These are phyloP conservation scores for Cherax destructor DNA, from an alignment of 1,140 invertebrate species.

Conservation along the genomic window DNA sequence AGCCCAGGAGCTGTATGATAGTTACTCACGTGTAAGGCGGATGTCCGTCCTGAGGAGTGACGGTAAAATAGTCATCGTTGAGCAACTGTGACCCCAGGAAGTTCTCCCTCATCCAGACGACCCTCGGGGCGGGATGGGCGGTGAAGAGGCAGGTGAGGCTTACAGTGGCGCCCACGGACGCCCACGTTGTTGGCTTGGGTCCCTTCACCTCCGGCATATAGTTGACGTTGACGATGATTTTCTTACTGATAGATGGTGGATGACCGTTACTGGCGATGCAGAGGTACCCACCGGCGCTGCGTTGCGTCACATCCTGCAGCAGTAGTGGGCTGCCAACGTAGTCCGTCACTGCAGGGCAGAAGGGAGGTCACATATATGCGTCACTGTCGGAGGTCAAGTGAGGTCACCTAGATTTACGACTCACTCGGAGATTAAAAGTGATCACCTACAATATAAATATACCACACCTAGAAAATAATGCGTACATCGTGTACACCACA, in stretches of 20 bases:
- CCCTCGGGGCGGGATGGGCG: constrained; percentile 15
- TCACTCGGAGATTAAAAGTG: too few species aligned
- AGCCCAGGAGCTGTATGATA: too few species aligned
- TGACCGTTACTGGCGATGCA: constrained; percentile 79
- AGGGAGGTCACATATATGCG: too few species aligned
- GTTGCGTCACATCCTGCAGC: constrained; percentile 17
- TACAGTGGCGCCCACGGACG: constrained; percentile 1
- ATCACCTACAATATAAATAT: too few species aligned
- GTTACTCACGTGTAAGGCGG: constrained; percentile 55
- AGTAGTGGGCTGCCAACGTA: background rate
- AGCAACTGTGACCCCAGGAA: constrained; percentile 1
- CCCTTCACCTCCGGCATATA: constrained; percentile 73
- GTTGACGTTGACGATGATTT: constrained; percentile 89
- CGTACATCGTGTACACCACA: too few species aligned
- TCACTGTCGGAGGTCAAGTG: too few species aligned
- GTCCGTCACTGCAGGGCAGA: background rate
- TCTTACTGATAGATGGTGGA: constrained; percentile 90
- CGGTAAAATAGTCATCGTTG: constrained; percentile 34
- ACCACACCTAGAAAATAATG: too few species aligned
- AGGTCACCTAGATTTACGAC: too few species aligned
- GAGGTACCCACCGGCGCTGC: constrained; percentile 81
- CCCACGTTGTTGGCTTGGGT: constrained; percentile 8
- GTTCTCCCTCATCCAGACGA: constrained; percentile 43
- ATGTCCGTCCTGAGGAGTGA: constrained; percentile 48
- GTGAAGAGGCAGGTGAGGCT: background rate